Evolutionary conservation across 2,113 vertebrate genomes (phyloP).

Genomic region (Motacilla tschutschensis): DNA sequence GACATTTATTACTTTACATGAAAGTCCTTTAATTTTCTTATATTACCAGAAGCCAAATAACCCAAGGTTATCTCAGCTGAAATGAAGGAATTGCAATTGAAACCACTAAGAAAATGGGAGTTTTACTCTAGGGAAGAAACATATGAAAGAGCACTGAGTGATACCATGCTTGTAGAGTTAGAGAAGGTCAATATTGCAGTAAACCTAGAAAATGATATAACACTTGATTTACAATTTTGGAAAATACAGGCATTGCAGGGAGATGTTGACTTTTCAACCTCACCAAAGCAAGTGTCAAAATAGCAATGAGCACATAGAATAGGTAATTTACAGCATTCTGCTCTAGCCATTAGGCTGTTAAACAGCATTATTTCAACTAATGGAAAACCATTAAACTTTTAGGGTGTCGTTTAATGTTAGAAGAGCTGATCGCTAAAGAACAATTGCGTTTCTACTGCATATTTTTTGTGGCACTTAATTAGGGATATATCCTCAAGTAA

Average conservation of each 20-base stretch:
- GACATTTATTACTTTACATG: neutral
- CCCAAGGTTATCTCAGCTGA: neutral
- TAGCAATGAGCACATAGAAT: neutral
- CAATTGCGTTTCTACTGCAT: slow-evolving; percentile 11
- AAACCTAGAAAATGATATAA: neutral
- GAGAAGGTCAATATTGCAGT: neutral
- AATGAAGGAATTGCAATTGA: neutral
- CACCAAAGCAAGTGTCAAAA: slow-evolving; percentile 8
- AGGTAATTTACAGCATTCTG: slow-evolving; percentile 24
- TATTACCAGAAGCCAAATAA: neutral
- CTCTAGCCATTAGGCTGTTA: slow-evolving; percentile 21
- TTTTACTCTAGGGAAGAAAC: neutral
- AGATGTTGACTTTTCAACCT: slow-evolving; percentile 30
- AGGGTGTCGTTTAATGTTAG: slow-evolving; percentile 21
- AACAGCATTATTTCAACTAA: slow-evolving; percentile 50
- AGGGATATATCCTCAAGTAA: slow-evolving; percentile 42
- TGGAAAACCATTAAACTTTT: slow-evolving; percentile 47
- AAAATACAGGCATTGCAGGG: neutral
- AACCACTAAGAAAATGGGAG: neutral
- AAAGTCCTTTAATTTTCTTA: neutral
- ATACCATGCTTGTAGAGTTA: neutral
- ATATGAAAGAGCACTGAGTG: neutral
- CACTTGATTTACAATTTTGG: neutral
- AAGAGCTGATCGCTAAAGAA: neutral
- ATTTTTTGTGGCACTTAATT: slow-evolving; percentile 42